Evolutionary conservation across 1,140 invertebrate species (phyloP).

Genomic region (Ostrea denselamellosa): DNA sequence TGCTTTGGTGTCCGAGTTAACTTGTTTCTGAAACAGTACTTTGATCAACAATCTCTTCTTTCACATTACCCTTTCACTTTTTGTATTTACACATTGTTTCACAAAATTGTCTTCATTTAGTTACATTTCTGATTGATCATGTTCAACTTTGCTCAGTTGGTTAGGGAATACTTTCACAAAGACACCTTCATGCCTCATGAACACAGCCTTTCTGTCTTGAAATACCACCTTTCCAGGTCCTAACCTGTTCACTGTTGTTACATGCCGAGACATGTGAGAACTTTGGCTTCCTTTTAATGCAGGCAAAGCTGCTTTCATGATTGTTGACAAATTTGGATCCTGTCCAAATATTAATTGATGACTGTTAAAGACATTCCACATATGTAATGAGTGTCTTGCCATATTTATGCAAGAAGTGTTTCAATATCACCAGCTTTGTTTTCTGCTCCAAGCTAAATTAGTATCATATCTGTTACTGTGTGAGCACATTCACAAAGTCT

Average conservation of each 20-base stretch:
- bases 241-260: constrained; percentile 55
- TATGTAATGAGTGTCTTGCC: constrained; percentile 54
- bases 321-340: constrained; percentile 36
- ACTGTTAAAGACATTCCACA: constrained; percentile 56
- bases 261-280: neutral
- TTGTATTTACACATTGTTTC: neutral
- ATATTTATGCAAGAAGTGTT: constrained; percentile 47
- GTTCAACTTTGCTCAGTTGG: constrained; percentile 51
- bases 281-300: neutral
- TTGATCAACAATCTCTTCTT: neutral
- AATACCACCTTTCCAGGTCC: constrained; percentile 56
- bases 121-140: neutral
- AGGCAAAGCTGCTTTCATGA: neutral
- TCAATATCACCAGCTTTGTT: neutral
- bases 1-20: neutral
- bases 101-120: neutral
- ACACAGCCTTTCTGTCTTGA: constrained; percentile 62
- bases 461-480: too few species aligned
- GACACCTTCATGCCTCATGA: constrained; percentile 58
- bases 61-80: neutral
- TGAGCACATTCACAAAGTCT: too few species aligned
- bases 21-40: neutral
- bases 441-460: too few species aligned
- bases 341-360: constrained; percentile 56
- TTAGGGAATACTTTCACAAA: constrained; percentile 60